A percentile compares a stretch with the other conserved stretches of the same genome.
These are phyloP conservation scores for Nymphalis c-album DNA, from an alignment of 2,888 invertebrate genomes.

Conservation along the genomic window DNA sequence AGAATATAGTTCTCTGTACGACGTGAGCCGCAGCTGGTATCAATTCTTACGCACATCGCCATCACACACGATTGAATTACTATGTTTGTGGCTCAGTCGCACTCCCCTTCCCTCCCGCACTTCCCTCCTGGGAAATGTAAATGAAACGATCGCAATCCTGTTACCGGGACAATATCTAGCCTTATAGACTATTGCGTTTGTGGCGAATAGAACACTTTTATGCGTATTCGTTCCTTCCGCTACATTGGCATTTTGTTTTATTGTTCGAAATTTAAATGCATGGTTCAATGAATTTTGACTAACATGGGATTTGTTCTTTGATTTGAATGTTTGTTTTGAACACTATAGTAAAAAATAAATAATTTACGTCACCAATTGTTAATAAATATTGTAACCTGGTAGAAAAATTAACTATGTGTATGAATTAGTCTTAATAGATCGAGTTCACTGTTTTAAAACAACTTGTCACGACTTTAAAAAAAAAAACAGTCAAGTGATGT, in stretches of 20 bases:
- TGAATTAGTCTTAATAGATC: no score
- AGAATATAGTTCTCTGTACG: conserved; percentile 17
- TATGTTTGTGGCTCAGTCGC: conserved; percentile 44
- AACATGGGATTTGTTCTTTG: neutral
- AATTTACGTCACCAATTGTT: no score
- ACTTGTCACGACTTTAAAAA: no score
- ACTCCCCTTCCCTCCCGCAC: no score
- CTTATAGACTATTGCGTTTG: conserved; percentile 11
- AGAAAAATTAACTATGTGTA: no score
- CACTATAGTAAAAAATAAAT: no score
- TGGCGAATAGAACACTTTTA: conserved; percentile 10
- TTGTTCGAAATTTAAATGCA: neutral
- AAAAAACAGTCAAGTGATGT: no score
- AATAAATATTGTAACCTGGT: no score
- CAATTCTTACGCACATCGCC: conserved; percentile 50
- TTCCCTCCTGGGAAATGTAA: conserved; percentile 54
- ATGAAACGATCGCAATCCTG: conserved; percentile 52
- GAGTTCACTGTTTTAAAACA: no score
- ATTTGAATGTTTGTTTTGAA: no score
- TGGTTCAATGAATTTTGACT: neutral
- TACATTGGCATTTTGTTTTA: neutral
- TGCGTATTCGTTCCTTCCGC: neutral
- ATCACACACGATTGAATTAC: conserved; percentile 54
- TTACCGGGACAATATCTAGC: conserved; percentile 31
- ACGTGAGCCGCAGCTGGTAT: conserved; percentile 39